These are phyloP conservation scores for Coenonympha glycerion DNA, from an alignment of 2,888 invertebrate species.

Conservation along the genomic window DNA sequence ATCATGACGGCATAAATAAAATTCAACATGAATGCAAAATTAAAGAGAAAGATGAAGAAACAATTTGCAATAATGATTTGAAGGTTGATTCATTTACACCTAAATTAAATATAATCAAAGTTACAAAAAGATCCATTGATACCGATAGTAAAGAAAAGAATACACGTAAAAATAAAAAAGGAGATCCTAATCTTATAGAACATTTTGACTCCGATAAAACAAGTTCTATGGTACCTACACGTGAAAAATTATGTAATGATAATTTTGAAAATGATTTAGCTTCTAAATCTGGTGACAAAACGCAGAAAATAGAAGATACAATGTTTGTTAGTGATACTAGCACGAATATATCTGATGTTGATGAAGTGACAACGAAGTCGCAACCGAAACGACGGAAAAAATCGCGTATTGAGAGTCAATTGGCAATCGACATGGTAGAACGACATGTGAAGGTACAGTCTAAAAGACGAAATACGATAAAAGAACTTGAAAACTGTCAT, in stretches of 20 bases:
- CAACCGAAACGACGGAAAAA: slow-evolving; percentile 37
- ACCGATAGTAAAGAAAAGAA: too few species aligned
- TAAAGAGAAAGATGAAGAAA: too few species aligned
- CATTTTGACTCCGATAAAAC: background rate
- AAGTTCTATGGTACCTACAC: background rate
- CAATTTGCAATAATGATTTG: too few species aligned
- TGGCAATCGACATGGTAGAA: slow-evolving; percentile 71
- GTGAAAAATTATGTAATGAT: background rate
- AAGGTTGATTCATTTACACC: too few species aligned
- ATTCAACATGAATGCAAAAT: too few species aligned
- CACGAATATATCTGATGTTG: slow-evolving; percentile 10
- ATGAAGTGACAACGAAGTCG: slow-evolving; percentile 15
- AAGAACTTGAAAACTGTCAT: slow-evolving; percentile 36
- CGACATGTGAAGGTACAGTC: slow-evolving; percentile 55
- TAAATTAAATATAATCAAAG: too few species aligned
- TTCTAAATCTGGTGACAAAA: background rate
- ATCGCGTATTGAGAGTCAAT: slow-evolving; percentile 58
- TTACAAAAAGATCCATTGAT: too few species aligned
- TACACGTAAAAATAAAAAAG: too few species aligned
- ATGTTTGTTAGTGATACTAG: background rate
- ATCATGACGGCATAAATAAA: too few species aligned
- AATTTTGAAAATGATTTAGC: background rate
- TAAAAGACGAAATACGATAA: slow-evolving; percentile 51
- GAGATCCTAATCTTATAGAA: too few species aligned
- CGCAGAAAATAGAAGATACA: background rate